These are phyloP conservation scores for Paratrypauchen microcephalus DNA, from an alignment of 2,797 vertebrate species.

Conservation along the genomic window DNA sequence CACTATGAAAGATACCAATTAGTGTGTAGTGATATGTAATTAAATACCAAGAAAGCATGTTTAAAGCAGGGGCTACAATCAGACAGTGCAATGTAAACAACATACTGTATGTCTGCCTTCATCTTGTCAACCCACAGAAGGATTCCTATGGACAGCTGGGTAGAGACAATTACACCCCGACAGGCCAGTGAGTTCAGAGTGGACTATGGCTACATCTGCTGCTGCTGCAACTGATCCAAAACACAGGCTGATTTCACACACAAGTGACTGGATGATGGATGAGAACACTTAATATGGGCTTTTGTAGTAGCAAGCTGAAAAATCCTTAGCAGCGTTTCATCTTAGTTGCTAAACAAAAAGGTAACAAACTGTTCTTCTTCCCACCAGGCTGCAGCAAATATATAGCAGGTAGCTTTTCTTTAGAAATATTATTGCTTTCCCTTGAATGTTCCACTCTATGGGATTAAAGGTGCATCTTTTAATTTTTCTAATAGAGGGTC, in stretches of 20 bases:
- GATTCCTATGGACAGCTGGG: slow-evolving; percentile 70
- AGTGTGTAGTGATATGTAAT: slow-evolving; percentile 24
- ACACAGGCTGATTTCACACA: slow-evolving; percentile 60
- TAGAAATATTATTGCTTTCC: too few relatives aligned
- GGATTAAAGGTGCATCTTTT: too few relatives aligned
- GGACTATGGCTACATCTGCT: slow-evolving; percentile 39
- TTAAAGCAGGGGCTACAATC: slow-evolving; percentile 20
- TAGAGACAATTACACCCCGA: slow-evolving; percentile 56
- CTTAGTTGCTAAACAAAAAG: background rate
- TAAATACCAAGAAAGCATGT: slow-evolving; percentile 21
- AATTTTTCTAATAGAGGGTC: too few relatives aligned
- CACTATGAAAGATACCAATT: slow-evolving; percentile 16
- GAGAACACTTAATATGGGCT: slow-evolving; percentile 30
- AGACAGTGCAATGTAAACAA: slow-evolving; percentile 34
- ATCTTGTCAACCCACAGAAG: slow-evolving; percentile 51
- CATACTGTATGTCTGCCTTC: slow-evolving; percentile 60
- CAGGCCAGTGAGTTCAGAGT: slow-evolving; percentile 56
- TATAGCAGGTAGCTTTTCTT: background rate
- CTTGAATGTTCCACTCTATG: too few relatives aligned
- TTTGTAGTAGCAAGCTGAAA: slow-evolving; percentile 17
- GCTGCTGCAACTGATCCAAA: slow-evolving; percentile 54
- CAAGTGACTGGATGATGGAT: slow-evolving; percentile 57
- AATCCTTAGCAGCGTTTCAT: slow-evolving; percentile 26
- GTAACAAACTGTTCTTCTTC: background rate
- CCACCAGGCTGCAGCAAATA: background rate